Percentiles rank a stretch among this genome's conserved stretches.
Evolutionary conservation across 2,797 vertebrate species (phyloP).

Genomic region (Dallia pectoralis): DNA sequence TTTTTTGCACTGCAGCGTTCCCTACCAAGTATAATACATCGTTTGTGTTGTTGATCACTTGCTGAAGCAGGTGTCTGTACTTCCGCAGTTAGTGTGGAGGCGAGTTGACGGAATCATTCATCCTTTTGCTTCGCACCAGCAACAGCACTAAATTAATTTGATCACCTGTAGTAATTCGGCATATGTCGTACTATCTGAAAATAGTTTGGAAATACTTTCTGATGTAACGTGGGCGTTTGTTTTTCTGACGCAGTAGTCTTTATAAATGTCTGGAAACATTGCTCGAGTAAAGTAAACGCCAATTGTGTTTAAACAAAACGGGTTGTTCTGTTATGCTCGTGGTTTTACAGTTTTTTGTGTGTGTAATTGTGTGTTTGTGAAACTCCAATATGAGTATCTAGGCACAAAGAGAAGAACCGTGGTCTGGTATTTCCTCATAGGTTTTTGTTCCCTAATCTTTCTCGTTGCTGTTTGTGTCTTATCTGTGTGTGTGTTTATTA

Average conservation of each 20-base stretch:
- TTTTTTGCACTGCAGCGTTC: neutral
- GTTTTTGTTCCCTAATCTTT: constrained; percentile 1
- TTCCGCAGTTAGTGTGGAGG: constrained; percentile 16
- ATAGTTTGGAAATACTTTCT: neutral
- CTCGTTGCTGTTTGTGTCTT: neutral
- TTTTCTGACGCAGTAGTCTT: neutral
- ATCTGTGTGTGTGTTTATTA: neutral
- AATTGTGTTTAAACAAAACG: neutral
- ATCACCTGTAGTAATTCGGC: no score
- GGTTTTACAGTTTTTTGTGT: neutral
- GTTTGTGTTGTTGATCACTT: constrained; percentile 8
- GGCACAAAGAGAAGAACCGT: constrained; percentile 5
- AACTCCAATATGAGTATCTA: neutral
- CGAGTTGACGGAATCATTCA: neutral
- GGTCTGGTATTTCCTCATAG: constrained; percentile 12
- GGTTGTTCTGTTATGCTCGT: neutral
- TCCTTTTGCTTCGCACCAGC: neutral
- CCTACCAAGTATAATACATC: neutral
- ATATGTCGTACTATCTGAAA: neutral
- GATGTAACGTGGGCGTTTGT: neutral
- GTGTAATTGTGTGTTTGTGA: neutral
- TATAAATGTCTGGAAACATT: neutral
- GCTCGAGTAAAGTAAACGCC: neutral
- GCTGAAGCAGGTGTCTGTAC: constrained; percentile 38
- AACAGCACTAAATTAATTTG: no score